Base-by-base conservation (phyloP, 2,797 vertebrate species). In the Limosa lapponica region DNA sequence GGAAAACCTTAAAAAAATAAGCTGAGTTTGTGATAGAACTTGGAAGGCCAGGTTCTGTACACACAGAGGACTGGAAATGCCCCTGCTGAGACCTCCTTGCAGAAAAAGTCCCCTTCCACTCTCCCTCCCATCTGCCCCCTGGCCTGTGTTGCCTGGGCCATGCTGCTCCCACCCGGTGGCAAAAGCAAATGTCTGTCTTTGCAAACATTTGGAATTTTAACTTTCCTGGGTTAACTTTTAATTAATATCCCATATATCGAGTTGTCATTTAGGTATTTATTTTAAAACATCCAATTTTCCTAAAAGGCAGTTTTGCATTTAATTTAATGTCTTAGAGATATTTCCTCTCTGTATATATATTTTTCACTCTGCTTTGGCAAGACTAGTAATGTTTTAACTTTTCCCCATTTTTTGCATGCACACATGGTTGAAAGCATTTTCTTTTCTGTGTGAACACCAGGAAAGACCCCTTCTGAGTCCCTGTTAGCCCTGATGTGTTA, bases 401-500 rank as follows among this genome's bases (percentile, higher is more conserved):
- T 15, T 9, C 10, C 20, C 19, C 28, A 15, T 69, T 58, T 69
- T 51, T 64, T 70, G 12, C 16, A 17, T 34, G 17, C 4, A 3
- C 11, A 13, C 2, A 2, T 34, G 19, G 5, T 32, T 28, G 24
- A 71, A 91, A 87, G 7, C 3, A 0, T 66, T 72, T 39, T 58
- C 36, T 7, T 44, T 85, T 77, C 14, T 34, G 5, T 87, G 34
- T 59, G 57, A 84, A 37, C 18, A 7, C 27, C 57, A 37, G n/a
- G 52, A 69, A 46, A 57, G 37, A 55, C 12, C 23, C 20, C 28
- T 66, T 39, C 48, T 85, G 59, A 64, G 34, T 34, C 25, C 16
- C 2, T 2, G 1, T 73, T 73, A 34, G 18, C 37, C 25, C 0
- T 46, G 18, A 34, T 2, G 3, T 52, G 25, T 71, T 62, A 36